phyloP scores from a whole-genome alignment of 2,113 vertebrate genomes.

The Eulemur macaco region DNA sequence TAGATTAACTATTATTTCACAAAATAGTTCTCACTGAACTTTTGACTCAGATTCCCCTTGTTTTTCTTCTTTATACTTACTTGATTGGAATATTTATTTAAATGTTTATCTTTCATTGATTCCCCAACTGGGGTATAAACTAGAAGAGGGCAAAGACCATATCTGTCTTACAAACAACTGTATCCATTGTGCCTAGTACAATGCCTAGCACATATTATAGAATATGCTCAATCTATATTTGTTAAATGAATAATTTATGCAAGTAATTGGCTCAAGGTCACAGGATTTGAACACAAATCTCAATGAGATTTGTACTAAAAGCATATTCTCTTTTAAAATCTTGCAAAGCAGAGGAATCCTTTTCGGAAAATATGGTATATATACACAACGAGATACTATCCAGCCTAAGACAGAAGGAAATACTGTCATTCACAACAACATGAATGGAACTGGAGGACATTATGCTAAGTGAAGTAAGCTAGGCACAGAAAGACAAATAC shows the following conservation, averaged over 20 bases:
- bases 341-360: background rate
- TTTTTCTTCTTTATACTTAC: background rate
- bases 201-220: background rate
- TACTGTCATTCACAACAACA: background rate
- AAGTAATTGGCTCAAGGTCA: background rate
- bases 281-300: constrained; percentile 27
- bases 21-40: background rate
- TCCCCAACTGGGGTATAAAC: background rate
- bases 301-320: background rate
- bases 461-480: background rate
- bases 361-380: background rate
- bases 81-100: background rate
- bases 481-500: background rate
- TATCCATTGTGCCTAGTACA: background rate
- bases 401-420: background rate
- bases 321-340: constrained; percentile 26
- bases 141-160: background rate
- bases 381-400: background rate
- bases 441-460: background rate
- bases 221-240: background rate
- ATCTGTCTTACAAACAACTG: background rate
- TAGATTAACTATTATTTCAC: constrained; percentile 6
- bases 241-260: constrained; percentile 13
- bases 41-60: background rate
- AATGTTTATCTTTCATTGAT: background rate